Evolutionary conservation across 2,888 invertebrate species (phyloP), one percentile per base, ranked within the genome.

Genomic region (Heliconius hortense): DNA sequence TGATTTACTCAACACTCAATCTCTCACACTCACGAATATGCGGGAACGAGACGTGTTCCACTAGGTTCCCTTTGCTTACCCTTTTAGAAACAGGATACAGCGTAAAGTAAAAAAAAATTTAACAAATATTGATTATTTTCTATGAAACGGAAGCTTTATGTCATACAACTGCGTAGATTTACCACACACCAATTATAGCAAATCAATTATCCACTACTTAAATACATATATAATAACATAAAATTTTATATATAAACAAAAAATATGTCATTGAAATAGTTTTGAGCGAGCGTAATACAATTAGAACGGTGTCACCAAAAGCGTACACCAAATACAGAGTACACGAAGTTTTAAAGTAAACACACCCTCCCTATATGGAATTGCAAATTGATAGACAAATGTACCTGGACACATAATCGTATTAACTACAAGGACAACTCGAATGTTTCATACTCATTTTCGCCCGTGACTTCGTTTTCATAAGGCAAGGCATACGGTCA

Each of bases 221-320:
- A 35, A 4, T 18, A 7, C 18, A 21, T 59, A 56, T 13, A 7
- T 26, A 31, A 70, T 24, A 39, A 21, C 0, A 24, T 70, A 60
- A 35, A 70, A 70, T 70, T 59, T 60, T 70, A 39, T 39, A 56
- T 35, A 70, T 59, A 70, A 70, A 70, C 59, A 59, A 35, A 35
- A 24, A n/a, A 24, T 3, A 35, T 35, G 26, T 21, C 39, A 71
- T 35, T 60, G 70, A 26, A 35, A 75, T 86, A 87, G 84, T 83
- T 86, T 83, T 80, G 15, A 60, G 84, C n/a, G 11, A 72, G 77
- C 62, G 71, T 74, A 76, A 75, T 73, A 67, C 88, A 89, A 89
- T 91, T 92, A 92, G 90, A 87, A 83, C 77, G 81, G 62, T 72
- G 67, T 21, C 87, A 89, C 88, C 81, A 91, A 91, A 90, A 90